These are phyloP conservation scores for Labeo rohita DNA, from an alignment of 2,113 vertebrate species.

Conservation along the genomic window DNA sequence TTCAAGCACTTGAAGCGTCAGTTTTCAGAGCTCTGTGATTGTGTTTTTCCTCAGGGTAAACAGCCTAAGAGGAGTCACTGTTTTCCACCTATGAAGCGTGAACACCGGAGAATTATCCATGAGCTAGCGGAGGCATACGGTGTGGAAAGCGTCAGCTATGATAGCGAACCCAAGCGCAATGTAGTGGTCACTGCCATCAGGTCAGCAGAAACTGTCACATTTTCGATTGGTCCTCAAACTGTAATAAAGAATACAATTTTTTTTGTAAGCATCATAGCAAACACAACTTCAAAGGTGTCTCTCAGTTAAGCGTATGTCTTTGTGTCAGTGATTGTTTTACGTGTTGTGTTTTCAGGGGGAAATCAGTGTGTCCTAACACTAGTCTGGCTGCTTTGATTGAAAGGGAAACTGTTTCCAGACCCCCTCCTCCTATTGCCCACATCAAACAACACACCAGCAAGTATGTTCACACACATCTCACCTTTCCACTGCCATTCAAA, in stretches of 20 bases:
- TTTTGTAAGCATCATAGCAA: neutral
- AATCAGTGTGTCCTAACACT: constrained; percentile 85
- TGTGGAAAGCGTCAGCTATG: constrained; percentile 95
- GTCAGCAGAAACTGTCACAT: constrained; percentile 61
- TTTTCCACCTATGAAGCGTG: constrained; percentile 96
- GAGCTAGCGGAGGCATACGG: constrained; percentile 91
- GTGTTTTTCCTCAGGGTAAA: constrained; percentile 82
- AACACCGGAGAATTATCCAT: constrained; percentile 92
- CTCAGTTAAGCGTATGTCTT: neutral
- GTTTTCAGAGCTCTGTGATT: constrained; percentile 45
- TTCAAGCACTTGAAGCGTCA: neutral
- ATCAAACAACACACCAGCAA: constrained; percentile 89
- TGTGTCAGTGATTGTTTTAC: constrained; percentile 23
- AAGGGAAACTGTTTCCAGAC: constrained; percentile 82
- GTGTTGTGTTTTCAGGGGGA: constrained; percentile 82
- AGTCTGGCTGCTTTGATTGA: constrained; percentile 87
- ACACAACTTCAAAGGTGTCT: neutral
- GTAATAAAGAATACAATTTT: neutral
- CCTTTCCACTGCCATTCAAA: neutral
- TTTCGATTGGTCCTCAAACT: neutral
- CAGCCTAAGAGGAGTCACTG: constrained; percentile 88
- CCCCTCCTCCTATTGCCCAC: constrained; percentile 92
- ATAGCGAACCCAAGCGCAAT: constrained; percentile 96
- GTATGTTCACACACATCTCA: constrained; percentile 69
- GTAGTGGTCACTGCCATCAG: constrained; percentile 92